Conservation (phyloP, 2,888 invertebrate genomes). For the Xylota segnis region DNA sequence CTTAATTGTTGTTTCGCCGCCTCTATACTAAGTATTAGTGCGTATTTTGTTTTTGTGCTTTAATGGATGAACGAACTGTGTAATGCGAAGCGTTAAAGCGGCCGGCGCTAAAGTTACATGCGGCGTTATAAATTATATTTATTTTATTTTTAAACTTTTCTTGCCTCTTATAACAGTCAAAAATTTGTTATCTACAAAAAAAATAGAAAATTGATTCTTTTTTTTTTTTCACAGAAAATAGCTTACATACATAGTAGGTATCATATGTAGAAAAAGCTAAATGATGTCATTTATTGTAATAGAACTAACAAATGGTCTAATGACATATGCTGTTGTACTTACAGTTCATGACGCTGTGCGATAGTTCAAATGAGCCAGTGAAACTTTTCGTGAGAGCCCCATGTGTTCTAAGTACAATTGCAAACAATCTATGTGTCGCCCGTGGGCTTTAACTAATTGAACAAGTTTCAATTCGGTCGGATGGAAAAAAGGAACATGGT, state of each 20-base stretch:
- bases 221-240: conserved; percentile 16
- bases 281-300: conserved; percentile 67
- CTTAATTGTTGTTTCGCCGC: conserved; percentile 20
- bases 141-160: conserved; percentile 10
- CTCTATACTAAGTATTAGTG: conserved; percentile 15
- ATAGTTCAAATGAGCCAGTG: conserved; percentile 38
- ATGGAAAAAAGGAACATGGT: conserved; percentile 19
- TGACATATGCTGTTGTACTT: conserved; percentile 26
- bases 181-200: conserved; percentile 10
- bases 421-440: conserved; percentile 66
- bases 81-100: conserved; percentile 8
- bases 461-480: conserved; percentile 53
- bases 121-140: conserved; percentile 1
- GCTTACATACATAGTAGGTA: not conserved
- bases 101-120: conserved; percentile 18
- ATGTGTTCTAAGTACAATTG: conserved; percentile 59
- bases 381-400: conserved; percentile 33
- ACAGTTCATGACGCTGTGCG: conserved; percentile 7
- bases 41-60: conserved; percentile 26
- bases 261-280: not conserved
- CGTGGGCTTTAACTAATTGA: conserved; percentile 69
- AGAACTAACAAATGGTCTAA: conserved; percentile 20
- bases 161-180: not conserved
- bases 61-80: conserved; percentile 24
- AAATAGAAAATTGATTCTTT: not conserved